These are phyloP conservation scores for Pachyrhynchus sulphureomaculatus DNA, from an alignment of 1,140 invertebrate species.

Conservation along the genomic window DNA sequence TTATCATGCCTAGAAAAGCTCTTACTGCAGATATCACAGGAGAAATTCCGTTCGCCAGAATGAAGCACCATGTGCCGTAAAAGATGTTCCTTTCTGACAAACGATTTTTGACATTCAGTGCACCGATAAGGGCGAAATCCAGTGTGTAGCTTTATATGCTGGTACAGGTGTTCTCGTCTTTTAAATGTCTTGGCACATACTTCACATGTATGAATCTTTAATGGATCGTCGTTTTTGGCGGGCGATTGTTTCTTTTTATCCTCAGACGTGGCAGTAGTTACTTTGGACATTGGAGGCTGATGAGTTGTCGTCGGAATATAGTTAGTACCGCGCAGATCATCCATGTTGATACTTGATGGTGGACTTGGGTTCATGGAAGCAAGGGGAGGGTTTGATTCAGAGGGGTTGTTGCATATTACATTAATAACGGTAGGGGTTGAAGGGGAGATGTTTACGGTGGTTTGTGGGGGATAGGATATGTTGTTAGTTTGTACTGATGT, in stretches of 20 bases:
- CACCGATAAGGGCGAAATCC: constrained; percentile 70
- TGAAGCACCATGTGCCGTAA: constrained; percentile 72
- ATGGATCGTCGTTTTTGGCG: constrained; percentile 15
- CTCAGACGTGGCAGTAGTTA: background rate
- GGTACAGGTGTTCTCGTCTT: constrained; percentile 61
- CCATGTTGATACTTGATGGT: constrained; percentile 16
- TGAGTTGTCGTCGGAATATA: background rate
- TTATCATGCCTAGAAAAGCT: constrained; percentile 77
- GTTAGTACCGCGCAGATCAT: constrained; percentile 10
- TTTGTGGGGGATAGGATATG: background rate
- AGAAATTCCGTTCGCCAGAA: constrained; percentile 72
- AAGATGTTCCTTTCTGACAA: constrained; percentile 71
- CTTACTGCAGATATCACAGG: constrained; percentile 75
- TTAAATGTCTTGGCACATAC: constrained; percentile 62
- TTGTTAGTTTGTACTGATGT: background rate
- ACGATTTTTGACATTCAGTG: constrained; percentile 66
- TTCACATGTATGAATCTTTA: constrained; percentile 53
- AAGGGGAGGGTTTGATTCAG: background rate
- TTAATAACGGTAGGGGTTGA: constrained; percentile 4
- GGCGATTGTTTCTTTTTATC: background rate
- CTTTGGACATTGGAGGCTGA: background rate
- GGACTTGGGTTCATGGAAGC: background rate
- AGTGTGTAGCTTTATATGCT: constrained; percentile 65
- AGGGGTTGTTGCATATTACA: constrained; percentile 2
- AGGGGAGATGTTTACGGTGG: background rate